phyloP scores from a whole-genome alignment of 1,140 invertebrate genomes.

The Dreissena polymorpha region DNA sequence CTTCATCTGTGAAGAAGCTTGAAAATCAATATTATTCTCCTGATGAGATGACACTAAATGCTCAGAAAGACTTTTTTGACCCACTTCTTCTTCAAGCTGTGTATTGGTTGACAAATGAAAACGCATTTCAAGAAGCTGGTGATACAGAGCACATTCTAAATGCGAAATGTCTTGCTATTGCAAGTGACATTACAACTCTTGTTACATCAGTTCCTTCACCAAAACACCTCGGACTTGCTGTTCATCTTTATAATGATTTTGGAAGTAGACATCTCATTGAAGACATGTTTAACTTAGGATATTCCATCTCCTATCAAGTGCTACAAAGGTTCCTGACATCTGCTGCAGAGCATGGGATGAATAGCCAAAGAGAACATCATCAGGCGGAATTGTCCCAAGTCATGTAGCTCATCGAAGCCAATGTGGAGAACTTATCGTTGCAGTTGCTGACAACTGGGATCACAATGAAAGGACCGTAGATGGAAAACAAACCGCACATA shows the following conservation, averaged over 20 bases:
- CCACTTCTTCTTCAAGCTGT: slow-evolving; percentile 3
- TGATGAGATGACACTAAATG: neutral
- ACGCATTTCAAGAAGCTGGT: neutral
- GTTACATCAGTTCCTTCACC: slow-evolving; percentile 3
- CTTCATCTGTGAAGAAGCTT: neutral
- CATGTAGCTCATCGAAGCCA: neutral
- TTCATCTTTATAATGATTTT: slow-evolving; percentile 11
- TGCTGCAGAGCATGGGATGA: neutral
- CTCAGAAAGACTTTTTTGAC: neutral
- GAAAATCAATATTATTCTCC: slow-evolving; percentile 19
- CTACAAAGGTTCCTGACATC: slow-evolving; percentile 14
- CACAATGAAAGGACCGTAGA: slow-evolving; percentile 43
- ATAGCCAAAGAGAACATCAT: neutral
- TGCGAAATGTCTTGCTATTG: neutral
- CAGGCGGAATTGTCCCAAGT: neutral
- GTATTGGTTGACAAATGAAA: neutral
- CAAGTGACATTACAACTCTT: slow-evolving; percentile 3
- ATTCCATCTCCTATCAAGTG: slow-evolving; percentile 18
- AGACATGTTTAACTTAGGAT: slow-evolving; percentile 2
- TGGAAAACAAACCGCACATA: slow-evolving; percentile 45
- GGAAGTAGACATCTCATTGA: slow-evolving; percentile 12
- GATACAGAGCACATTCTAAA: neutral
- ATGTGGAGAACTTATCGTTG: slow-evolving; percentile 2
- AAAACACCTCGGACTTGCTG: slow-evolving; percentile 15
- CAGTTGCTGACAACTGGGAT: slow-evolving; percentile 35